phyloP scores from a whole-genome alignment of 2,888 invertebrate species.

The Parelbella ahira region DNA sequence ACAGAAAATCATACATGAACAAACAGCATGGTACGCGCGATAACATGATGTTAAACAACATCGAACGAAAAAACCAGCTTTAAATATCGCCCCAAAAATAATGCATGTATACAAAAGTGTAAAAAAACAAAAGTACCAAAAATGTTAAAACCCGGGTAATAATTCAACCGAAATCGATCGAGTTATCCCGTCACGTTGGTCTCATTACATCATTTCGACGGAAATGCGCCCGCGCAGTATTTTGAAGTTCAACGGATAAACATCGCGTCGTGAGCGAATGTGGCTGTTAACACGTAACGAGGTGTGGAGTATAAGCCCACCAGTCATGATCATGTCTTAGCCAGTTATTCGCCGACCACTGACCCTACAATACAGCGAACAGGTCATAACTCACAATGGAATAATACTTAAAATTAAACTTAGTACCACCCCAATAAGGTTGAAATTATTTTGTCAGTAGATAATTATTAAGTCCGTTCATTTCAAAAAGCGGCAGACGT shows the following conservation, averaged over 20 bases:
- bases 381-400: slow-evolving; percentile 30
- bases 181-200: slow-evolving; percentile 54
- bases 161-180: slow-evolving; percentile 36
- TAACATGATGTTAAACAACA: no score
- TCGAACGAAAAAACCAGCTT: no score
- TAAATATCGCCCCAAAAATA: no score
- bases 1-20: no score
- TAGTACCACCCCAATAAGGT: no score
- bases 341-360: slow-evolving; percentile 77
- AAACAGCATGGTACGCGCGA: no score
- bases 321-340: slow-evolving; percentile 79
- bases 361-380: slow-evolving; percentile 57
- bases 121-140: no score
- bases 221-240: slow-evolving; percentile 45
- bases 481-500: slow-evolving; percentile 52
- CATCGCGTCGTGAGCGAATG: slow-evolving; percentile 77
- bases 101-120: no score
- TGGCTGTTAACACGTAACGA: slow-evolving; percentile 80
- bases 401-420: slow-evolving; percentile 33
- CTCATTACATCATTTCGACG: slow-evolving; percentile 62
- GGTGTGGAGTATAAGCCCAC: slow-evolving; percentile 78
- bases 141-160: slow-evolving; percentile 1
- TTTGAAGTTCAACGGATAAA: slow-evolving; percentile 74
- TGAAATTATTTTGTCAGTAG: no score
- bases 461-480: slow-evolving; percentile 50